Evolutionary conservation across 2,797 vertebrate genomes (phyloP), one percentile per base, ranked within the genome.

Genomic region (Acanthurus tractus): DNA sequence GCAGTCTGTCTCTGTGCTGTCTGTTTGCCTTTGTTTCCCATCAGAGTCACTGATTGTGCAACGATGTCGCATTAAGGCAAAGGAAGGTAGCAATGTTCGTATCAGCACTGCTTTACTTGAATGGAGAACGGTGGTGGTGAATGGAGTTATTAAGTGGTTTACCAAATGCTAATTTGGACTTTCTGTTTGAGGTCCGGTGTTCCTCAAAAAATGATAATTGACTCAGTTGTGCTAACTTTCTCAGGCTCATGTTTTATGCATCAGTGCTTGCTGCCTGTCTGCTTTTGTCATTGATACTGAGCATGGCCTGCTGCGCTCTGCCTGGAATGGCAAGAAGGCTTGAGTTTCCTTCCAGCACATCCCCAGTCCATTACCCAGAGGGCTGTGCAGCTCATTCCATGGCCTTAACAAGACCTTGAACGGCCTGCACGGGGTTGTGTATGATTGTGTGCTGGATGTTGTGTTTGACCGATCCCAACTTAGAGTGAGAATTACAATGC

Each of bases 161-260:
- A 53, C 59, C 36, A 79, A 81, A 57, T 53, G 46, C 49, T 61
- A 12, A 66, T 79, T 80, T 71, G 53, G 64, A 77, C 2, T 2
- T 64, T 64, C 67, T 66, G 40, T 49, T 59, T 22, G 48, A 56
- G 54, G 44, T 74, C 64, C 61, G 23, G 48, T 49, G 50, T 74
- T 83, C 42, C 67, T 62, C 5, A 34, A 73, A 79, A 82, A 85
- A 80, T 63, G 8, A 83, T 79, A 75, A 87, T 77, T 74, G 76
- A 74, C 70, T 82, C 10, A 11, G 57, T 82, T 87, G 76, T 53
- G 59, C 72, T 62, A 86, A 84, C 74, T 76, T 91, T 88, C 85
- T 90, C 83, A 87, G 72, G 67, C 85, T 90, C 77, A 89, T 94
- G 91, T 93, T 94, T 94, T 87, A 92, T 91, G 86, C 88, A 93